A percentile compares a stretch with the other conserved stretches of the same genome.
Conservation (phyloP, 2,797 vertebrate genomes). For the Chrosomus eos region DNA sequence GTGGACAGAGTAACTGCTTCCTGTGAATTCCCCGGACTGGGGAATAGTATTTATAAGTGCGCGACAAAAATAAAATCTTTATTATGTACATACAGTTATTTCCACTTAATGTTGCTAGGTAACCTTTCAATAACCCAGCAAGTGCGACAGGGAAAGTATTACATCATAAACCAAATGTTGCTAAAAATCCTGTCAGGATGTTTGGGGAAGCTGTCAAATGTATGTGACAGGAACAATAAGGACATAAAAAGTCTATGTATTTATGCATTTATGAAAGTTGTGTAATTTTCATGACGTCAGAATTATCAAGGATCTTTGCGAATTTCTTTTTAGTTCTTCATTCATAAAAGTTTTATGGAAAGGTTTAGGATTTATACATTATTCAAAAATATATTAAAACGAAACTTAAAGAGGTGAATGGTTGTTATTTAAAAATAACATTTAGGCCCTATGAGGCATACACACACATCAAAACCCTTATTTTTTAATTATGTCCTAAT, state of each 20-base stretch:
- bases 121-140: background rate
- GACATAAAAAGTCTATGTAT: background rate
- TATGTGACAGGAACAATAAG: background rate
- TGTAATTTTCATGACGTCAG: background rate
- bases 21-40: conserved; percentile 50
- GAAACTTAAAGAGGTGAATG: no score
- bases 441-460: no score
- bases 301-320: background rate
- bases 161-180: conserved; percentile 4
- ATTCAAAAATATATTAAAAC: no score
- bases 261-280: background rate
- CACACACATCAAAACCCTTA: no score
- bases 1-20: conserved; percentile 9
- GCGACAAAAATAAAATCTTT: conserved; percentile 20
- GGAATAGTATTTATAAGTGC: conserved; percentile 21
- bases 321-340: background rate
- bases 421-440: no score
- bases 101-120: conserved; percentile 34
- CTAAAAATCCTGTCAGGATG: background rate
- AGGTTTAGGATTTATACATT: background rate
- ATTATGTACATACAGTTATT: conserved; percentile 43
- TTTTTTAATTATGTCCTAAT: no score
- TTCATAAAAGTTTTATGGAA: background rate
- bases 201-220: conserved; percentile 9
- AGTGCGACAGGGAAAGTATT: background rate